These are phyloP conservation scores for Atta texana DNA, from an alignment of 1,140 invertebrate species.

Conservation along the genomic window DNA sequence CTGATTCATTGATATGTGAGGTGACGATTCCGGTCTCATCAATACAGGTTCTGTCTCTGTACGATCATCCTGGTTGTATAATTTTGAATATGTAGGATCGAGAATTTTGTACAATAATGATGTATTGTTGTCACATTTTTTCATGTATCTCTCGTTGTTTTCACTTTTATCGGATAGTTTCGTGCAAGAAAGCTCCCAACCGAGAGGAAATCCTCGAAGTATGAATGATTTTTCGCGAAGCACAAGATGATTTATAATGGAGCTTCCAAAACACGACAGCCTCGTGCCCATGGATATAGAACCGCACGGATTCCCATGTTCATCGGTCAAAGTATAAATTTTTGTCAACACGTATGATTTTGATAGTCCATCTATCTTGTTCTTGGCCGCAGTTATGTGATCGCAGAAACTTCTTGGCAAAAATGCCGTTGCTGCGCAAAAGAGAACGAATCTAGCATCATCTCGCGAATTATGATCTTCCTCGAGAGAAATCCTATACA, in stretches of 20 bases:
- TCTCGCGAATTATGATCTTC: background rate
- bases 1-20: conserved; percentile 68
- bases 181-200: conserved; percentile 52
- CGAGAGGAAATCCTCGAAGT: conserved; percentile 66
- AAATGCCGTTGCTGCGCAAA: conserved; percentile 61
- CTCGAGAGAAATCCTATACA: conserved; percentile 53
- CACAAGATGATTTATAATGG: conserved; percentile 65
- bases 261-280: conserved; percentile 77
- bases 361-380: conserved; percentile 53
- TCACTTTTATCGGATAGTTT: background rate
- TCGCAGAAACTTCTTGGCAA: conserved; percentile 64
- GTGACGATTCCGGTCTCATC: conserved; percentile 65
- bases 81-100: background rate
- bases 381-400: conserved; percentile 27
- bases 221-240: conserved; percentile 66
- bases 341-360: conserved; percentile 64
- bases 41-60: background rate
- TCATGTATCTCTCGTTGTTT: background rate
- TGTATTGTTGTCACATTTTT: background rate
- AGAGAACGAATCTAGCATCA: background rate
- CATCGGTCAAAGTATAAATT: conserved; percentile 71
- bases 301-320: conserved; percentile 56
- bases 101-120: conserved; percentile 11
- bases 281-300: conserved; percentile 70
- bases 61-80: background rate